These are phyloP conservation scores for Urosaurus nigricauda DNA, from an alignment of 2,797 vertebrate genomes.

Conservation along the genomic window DNA sequence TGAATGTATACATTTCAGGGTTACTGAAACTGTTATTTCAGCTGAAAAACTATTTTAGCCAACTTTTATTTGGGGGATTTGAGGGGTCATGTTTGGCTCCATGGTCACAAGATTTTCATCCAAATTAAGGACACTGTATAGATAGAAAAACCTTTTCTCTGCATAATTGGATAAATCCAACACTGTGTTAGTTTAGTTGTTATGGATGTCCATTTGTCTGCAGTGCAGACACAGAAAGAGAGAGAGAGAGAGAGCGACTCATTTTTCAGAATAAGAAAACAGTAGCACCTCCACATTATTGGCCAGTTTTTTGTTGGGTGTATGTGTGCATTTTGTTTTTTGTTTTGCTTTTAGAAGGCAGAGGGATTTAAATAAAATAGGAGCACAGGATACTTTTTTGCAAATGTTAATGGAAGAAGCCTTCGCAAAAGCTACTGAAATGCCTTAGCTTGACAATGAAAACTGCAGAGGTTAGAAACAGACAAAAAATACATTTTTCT, in stretches of 20 bases:
- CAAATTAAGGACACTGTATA: background rate
- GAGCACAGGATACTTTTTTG: background rate
- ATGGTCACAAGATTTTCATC: background rate
- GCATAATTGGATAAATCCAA: background rate
- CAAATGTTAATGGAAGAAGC: conserved; percentile 25
- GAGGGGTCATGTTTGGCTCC: background rate
- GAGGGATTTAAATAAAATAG: background rate
- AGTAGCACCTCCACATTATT: background rate
- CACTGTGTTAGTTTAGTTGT: background rate
- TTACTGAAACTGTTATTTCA: background rate
- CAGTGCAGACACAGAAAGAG: background rate
- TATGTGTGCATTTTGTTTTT: background rate
- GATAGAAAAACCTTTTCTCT: accelerated
- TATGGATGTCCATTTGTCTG: background rate
- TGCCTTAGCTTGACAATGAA: conserved; percentile 35
- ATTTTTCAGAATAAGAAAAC: background rate
- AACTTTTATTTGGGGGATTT: background rate
- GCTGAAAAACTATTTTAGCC: too few species aligned
- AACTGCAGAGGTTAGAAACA: background rate
- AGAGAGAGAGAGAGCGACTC: background rate
- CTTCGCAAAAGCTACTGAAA: conserved; percentile 2
- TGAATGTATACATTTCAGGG: background rate
- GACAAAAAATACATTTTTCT: background rate
- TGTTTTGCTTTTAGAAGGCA: background rate
- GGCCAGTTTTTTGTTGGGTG: background rate